Percentiles rank a stretch among this genome's conserved stretches.
Conservation (phyloP, 2,113 vertebrate genomes). For the Bufo bufo region DNA sequence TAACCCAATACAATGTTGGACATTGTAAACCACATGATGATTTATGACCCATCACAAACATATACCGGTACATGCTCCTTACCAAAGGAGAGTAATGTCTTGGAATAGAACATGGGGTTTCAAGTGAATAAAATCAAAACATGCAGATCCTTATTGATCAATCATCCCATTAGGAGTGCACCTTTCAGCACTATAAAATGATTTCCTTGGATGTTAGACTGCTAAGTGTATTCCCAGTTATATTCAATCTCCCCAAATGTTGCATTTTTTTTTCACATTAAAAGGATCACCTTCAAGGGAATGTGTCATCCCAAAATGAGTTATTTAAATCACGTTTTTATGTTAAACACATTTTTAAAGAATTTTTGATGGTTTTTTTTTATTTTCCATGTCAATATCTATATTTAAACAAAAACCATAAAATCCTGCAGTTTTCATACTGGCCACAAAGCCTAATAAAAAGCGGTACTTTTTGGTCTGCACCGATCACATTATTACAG, state of each 20-base stretch:
- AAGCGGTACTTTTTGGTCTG: too few relatives aligned
- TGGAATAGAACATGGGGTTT: neutral
- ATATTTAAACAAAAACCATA: too few relatives aligned
- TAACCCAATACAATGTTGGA: neutral
- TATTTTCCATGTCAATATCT: too few relatives aligned
- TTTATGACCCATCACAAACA: neutral
- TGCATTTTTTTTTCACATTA: too few relatives aligned
- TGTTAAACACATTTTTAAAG: too few relatives aligned
- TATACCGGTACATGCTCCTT: neutral
- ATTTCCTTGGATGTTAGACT: neutral
- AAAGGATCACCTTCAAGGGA: too few relatives aligned
- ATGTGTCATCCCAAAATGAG: too few relatives aligned
- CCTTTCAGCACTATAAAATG: neutral
- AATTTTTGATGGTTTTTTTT: too few relatives aligned
- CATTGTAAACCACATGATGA: neutral
- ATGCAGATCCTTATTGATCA: neutral
- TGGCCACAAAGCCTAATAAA: too few relatives aligned
- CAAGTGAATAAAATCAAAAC: neutral
- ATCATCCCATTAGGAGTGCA: neutral
- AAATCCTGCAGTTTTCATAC: too few relatives aligned
- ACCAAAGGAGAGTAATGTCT: neutral
- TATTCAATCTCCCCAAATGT: neutral
- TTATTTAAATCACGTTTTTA: too few relatives aligned
- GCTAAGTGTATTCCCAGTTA: neutral
- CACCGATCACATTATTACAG: too few relatives aligned